phyloP scores from a whole-genome alignment of 2,797 vertebrate species.

The Enteromius thamalakanensis region DNA sequence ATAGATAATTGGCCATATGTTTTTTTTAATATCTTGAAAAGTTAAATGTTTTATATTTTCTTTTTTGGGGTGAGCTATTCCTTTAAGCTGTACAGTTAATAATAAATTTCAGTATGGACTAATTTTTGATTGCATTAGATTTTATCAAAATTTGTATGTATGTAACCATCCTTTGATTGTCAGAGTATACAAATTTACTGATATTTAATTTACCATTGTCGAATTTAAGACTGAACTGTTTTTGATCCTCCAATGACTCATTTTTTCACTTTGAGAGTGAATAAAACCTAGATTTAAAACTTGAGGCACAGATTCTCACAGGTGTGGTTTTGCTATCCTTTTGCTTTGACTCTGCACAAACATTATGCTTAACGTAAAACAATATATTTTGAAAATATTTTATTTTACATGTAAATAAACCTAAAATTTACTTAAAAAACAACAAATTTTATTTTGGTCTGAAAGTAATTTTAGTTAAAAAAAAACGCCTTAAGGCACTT shows the following conservation, averaged over 20 bases:
- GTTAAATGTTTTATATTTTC: neutral
- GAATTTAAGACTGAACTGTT: neutral
- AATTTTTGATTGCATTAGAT: neutral
- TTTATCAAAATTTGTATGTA: neutral
- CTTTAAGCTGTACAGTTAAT: neutral
- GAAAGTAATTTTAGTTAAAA: neutral
- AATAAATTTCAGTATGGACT: neutral
- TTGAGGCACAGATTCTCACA: conserved; percentile 12
- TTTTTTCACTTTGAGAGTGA: neutral
- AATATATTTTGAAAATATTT: neutral
- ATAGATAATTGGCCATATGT: neutral
- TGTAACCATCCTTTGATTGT: neutral
- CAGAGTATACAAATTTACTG: neutral
- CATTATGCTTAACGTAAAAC: neutral
- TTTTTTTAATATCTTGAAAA: neutral
- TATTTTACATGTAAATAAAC: neutral
- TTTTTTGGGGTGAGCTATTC: neutral
- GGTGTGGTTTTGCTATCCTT: conserved; percentile 10
- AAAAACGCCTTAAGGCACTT: neutral
- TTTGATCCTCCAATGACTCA: neutral
- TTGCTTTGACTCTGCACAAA: conserved; percentile 8
- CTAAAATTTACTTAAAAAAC: neutral
- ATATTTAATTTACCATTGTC: neutral
- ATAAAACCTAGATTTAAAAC: conserved; percentile 20
- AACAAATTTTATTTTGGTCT: too few relatives aligned